These are phyloP conservation scores for Lordiphosa andalusiaca DNA, from an alignment of 2,888 invertebrate genomes.

Conservation along the genomic window DNA sequence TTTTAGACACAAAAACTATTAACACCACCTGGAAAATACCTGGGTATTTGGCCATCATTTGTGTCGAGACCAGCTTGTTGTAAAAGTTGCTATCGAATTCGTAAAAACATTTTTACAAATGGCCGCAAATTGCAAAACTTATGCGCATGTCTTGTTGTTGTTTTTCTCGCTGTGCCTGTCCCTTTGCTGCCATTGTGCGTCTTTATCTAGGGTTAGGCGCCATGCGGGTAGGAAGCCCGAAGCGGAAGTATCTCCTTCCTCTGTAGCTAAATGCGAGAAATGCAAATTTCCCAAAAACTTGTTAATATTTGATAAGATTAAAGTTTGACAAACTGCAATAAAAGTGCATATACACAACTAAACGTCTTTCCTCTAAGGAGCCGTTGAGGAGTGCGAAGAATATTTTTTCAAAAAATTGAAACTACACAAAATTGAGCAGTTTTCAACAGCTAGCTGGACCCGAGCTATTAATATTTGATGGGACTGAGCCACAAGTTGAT, in stretches of 20 bases:
- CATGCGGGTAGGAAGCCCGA: background rate
- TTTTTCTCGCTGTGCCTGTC: background rate
- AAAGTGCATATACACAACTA: conserved; percentile 28
- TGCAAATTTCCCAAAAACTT: conserved; percentile 53
- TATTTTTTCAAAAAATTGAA: conserved; percentile 13
- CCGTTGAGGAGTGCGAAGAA: conserved; percentile 31
- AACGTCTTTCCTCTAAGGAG: conserved; percentile 1
- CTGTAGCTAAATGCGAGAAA: conserved; percentile 41
- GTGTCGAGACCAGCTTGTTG: conserved; percentile 16
- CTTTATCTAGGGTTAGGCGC: too few relatives aligned
- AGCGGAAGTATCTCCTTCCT: conserved; percentile 22
- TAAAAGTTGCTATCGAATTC: conserved; percentile 37
- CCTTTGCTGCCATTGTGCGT: conserved; percentile 3
- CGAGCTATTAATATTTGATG: conserved; percentile 30
- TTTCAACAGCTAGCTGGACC: conserved; percentile 21
- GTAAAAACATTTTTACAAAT: conserved; percentile 46
- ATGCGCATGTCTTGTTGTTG: conserved; percentile 24
- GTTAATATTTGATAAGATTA: conserved; percentile 62
- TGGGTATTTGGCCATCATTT: conserved; percentile 9
- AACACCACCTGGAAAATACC: too few relatives aligned
- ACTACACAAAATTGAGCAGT: conserved; percentile 31
- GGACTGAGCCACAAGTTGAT: conserved; percentile 16
- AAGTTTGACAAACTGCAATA: conserved; percentile 59
- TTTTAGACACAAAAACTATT: too few relatives aligned
- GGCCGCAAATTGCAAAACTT: conserved; percentile 35